Evolutionary conservation across 2,113 vertebrate species (phyloP).

Genomic region (Emydocephalus ijimae): DNA sequence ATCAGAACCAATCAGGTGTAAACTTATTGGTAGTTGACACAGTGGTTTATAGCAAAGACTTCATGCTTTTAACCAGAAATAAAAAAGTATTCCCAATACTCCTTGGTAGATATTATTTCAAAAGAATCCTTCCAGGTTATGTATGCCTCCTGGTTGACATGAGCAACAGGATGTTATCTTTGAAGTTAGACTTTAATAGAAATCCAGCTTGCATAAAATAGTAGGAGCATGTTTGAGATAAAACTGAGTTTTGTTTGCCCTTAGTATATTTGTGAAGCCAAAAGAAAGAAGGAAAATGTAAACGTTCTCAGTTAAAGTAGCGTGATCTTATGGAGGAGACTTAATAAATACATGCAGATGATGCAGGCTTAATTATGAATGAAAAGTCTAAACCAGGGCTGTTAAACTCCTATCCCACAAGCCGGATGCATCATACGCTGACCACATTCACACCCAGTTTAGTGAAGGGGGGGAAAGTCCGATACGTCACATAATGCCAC

Average conservation of each 20-base stretch:
- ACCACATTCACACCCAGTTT: no score
- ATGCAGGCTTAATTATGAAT: neutral
- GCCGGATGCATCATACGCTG: no score
- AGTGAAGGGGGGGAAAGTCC: no score
- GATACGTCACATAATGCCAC: no score
- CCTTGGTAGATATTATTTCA: neutral
- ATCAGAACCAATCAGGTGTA: neutral
- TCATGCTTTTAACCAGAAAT: neutral
- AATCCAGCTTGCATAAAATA: neutral
- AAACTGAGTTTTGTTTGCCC: neutral
- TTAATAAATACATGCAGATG: neutral
- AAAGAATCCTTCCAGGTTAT: neutral
- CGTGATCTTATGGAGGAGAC: neutral
- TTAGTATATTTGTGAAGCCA: neutral
- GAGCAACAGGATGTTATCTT: neutral
- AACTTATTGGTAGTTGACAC: neutral
- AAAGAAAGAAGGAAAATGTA: neutral
- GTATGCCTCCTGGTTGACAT: neutral
- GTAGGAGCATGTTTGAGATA: neutral
- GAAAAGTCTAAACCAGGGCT: neutral
- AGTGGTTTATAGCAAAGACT: neutral
- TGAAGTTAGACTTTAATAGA: neutral
- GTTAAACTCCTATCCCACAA: no score
- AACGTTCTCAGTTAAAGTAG: neutral
- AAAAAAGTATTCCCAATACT: neutral